Percentiles rank a stretch among this genome's conserved stretches.
Conservation (phyloP, 2,888 invertebrate species). For the Marronus borbonicus region DNA sequence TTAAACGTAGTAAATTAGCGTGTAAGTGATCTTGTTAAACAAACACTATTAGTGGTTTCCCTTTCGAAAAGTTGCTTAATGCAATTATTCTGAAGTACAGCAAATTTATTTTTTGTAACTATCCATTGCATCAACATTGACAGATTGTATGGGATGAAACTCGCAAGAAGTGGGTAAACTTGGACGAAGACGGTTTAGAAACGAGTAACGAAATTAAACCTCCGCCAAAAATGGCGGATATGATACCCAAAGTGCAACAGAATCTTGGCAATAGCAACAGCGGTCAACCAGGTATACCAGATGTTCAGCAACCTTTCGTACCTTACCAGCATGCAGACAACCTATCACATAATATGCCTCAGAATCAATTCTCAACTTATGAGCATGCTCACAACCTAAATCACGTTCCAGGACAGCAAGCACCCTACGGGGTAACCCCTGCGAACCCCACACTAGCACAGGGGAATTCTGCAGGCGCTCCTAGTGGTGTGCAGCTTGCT, state of each 20-base stretch:
- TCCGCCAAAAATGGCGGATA: conserved; percentile 80
- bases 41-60: too few relatives aligned
- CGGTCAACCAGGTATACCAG: conserved; percentile 42
- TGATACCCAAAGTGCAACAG: conserved; percentile 63
- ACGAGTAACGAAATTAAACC: conserved; percentile 74
- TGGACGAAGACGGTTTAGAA: conserved; percentile 80
- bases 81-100: too few relatives aligned
- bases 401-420: conserved; percentile 34
- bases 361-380: not conserved
- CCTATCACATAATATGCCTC: not conserved
- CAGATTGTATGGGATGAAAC: conserved; percentile 95
- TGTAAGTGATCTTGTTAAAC: too few relatives aligned
- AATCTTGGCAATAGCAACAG: conserved; percentile 36
- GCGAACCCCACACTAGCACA: not conserved
- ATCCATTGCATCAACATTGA: too few relatives aligned
- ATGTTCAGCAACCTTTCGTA: conserved; percentile 41
- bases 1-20: too few relatives aligned
- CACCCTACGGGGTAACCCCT: conserved; percentile 18
- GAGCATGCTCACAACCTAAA: conserved; percentile 29
- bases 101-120: too few relatives aligned
- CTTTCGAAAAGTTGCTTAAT: too few relatives aligned
- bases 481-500: not conserved
- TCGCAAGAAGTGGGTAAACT: conserved; percentile 90
- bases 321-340: conserved; percentile 39
- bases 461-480: not conserved